phyloP scores from a whole-genome alignment of 2,113 vertebrate genomes.

The Scartelaos histophorus region DNA sequence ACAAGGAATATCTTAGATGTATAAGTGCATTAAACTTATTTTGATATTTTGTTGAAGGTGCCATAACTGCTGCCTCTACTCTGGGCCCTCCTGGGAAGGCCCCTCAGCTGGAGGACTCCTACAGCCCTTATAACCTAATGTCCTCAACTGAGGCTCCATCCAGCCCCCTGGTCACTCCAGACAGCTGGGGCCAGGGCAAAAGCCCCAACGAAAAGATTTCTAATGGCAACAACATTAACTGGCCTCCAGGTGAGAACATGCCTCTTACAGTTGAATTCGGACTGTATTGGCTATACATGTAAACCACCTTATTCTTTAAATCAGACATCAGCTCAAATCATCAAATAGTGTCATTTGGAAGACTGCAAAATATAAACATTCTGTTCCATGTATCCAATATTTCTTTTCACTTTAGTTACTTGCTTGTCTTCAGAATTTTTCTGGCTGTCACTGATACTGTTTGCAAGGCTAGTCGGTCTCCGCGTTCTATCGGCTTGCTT shows the following conservation, averaged over 20 bases:
- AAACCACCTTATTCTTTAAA: too few relatives aligned
- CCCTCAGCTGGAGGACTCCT: constrained; percentile 92
- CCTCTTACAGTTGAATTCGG: not conserved
- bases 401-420: not conserved
- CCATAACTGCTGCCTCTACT: constrained; percentile 90
- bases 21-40: not conserved
- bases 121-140: constrained; percentile 92
- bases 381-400: too few relatives aligned
- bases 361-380: too few relatives aligned
- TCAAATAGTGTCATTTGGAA: too few relatives aligned
- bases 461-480: too few relatives aligned
- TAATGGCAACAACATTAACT: constrained; percentile 96
- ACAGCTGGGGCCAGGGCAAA: constrained; percentile 97
- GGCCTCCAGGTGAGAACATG: constrained; percentile 88
- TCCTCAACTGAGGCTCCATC: constrained; percentile 89
- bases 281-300: too few relatives aligned
- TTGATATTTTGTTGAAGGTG: constrained; percentile 74
- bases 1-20: not conserved
- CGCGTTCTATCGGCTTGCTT: not conserved
- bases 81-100: constrained; percentile 89
- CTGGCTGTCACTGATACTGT: too few relatives aligned
- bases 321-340: too few relatives aligned
- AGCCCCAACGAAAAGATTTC: constrained; percentile 92
- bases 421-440: not conserved
- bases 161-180: constrained; percentile 89